These are phyloP conservation scores for Poeciliopsis turneri DNA, from an alignment of 2,797 vertebrate species.

Conservation along the genomic window DNA sequence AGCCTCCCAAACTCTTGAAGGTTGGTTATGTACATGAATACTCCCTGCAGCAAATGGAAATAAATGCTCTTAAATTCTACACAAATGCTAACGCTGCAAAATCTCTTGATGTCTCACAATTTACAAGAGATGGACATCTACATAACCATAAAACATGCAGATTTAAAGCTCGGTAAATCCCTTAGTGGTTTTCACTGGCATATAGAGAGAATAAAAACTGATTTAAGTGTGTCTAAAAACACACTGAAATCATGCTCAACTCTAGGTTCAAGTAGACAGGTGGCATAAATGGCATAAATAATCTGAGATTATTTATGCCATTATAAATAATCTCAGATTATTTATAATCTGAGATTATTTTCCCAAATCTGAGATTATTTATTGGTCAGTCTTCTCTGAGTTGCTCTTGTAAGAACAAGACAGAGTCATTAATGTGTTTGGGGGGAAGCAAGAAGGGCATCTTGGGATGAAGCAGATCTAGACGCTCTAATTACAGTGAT, in stretches of 20 bases:
- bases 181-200: conserved; percentile 31
- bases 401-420: conserved; percentile 44
- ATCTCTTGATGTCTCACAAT: conserved; percentile 25
- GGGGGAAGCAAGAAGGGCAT: conserved; percentile 46
- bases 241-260: conserved; percentile 57
- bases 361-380: conserved; percentile 81
- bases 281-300: conserved; percentile 65
- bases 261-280: conserved; percentile 35
- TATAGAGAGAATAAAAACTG: conserved; percentile 33
- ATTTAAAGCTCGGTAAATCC: conserved; percentile 21
- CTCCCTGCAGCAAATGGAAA: conserved; percentile 82
- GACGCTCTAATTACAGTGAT: conserved; percentile 67
- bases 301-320: conserved; percentile 81
- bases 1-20: conserved; percentile 96
- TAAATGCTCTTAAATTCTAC: conserved; percentile 59
- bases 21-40: conserved; percentile 99
- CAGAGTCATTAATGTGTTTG: conserved; percentile 29
- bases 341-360: too few relatives aligned
- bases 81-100: conserved; percentile 10
- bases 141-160: conserved; percentile 31
- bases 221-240: conserved; percentile 55
- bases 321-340: too few relatives aligned
- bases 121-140: conserved; percentile 24
- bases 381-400: conserved; percentile 50
- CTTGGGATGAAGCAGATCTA: conserved; percentile 67